Conservation (phyloP, 2,113 vertebrate species). For the Lampris megalopsis region DNA sequence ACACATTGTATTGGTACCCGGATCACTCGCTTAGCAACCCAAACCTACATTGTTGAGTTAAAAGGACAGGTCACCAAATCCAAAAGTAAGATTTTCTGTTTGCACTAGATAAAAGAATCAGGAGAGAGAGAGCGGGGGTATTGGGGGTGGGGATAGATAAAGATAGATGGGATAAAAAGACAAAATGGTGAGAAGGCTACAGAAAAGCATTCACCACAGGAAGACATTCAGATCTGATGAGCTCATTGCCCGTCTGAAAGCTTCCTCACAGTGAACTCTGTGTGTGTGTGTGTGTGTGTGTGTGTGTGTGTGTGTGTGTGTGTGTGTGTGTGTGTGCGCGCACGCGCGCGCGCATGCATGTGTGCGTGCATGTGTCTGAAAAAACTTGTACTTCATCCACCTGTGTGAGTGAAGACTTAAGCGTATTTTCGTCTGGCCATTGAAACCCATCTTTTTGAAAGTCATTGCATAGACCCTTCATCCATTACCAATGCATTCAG, state of each 20-base stretch:
- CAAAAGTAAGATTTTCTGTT: slow-evolving; percentile 36
- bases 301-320: slow-evolving; percentile 38
- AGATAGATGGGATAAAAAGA: slow-evolving; percentile 6
- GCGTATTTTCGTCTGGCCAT: slow-evolving; percentile 46
- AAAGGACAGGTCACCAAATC: slow-evolving; percentile 46
- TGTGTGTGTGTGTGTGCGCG: background rate
- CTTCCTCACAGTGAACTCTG: slow-evolving; percentile 39
- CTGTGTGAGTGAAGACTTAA: slow-evolving; percentile 47
- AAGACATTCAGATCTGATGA: slow-evolving; percentile 78
- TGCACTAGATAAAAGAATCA: slow-evolving; percentile 33
- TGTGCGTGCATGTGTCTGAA: slow-evolving; percentile 13
- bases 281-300: slow-evolving; percentile 42
- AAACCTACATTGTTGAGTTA: slow-evolving; percentile 39
- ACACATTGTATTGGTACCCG: slow-evolving; percentile 40
- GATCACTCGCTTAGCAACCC: slow-evolving; percentile 53
- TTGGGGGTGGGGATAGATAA: slow-evolving; percentile 5
- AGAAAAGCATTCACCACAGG: slow-evolving; percentile 66
- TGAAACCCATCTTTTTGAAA: slow-evolving; percentile 45
- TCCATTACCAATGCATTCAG: slow-evolving; percentile 25
- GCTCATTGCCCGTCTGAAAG: slow-evolving; percentile 73
- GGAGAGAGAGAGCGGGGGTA: background rate
- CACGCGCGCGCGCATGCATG: background rate
- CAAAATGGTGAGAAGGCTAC: slow-evolving; percentile 50
- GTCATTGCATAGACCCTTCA: slow-evolving; percentile 41
- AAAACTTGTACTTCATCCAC: slow-evolving; percentile 45